phyloP scores from a whole-genome alignment of 2,113 vertebrate genomes.

The Aix galericulata region DNA sequence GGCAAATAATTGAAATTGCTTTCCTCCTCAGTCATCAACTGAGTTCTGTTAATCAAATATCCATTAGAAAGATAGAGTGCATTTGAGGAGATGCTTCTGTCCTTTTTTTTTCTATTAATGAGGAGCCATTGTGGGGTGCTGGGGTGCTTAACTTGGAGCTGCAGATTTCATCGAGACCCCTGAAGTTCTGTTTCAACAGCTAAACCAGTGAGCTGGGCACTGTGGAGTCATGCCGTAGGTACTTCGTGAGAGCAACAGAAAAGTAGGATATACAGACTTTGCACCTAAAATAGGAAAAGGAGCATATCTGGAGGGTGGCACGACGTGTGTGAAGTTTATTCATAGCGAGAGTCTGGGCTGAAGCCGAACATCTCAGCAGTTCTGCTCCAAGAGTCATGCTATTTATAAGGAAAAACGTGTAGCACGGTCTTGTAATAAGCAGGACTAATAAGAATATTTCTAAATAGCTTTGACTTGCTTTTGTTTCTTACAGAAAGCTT shows the following conservation, averaged over 20 bases:
- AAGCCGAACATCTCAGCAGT: background rate
- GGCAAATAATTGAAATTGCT: background rate
- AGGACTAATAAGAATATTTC: background rate
- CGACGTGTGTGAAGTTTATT: background rate
- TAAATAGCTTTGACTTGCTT: background rate
- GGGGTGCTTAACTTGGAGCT: background rate
- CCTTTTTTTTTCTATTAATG: too few relatives aligned
- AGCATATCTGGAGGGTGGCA: background rate
- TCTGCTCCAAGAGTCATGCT: background rate
- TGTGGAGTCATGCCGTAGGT: background rate
- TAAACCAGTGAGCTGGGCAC: background rate
- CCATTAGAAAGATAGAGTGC: too few relatives aligned
- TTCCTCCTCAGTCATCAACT: background rate
- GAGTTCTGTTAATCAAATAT: background rate
- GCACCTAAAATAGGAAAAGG: background rate
- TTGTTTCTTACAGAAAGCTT: background rate
- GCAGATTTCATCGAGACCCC: background rate
- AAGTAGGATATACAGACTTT: background rate
- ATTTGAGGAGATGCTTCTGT: too few relatives aligned
- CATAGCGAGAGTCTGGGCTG: background rate
- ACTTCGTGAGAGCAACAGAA: background rate
- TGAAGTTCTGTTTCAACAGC: background rate
- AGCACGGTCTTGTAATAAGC: background rate
- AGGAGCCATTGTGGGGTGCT: background rate
- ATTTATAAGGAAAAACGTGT: background rate